These are phyloP conservation scores for Enteromius thamalakanensis DNA, from an alignment of 2,797 vertebrate species.

Conservation along the genomic window DNA sequence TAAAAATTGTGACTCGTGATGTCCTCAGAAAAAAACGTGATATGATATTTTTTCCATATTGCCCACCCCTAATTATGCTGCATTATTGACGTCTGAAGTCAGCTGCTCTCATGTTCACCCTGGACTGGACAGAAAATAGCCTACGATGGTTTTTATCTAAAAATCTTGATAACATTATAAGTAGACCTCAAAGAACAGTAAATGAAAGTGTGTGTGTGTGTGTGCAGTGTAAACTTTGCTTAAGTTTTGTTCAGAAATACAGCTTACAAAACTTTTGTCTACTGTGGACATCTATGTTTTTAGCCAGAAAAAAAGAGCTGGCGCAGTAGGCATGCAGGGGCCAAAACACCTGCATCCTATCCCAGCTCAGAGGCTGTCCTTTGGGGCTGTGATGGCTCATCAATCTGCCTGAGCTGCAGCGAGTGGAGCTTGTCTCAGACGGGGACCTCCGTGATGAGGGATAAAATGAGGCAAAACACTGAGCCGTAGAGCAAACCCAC, in stretches of 20 bases:
- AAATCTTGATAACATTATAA: neutral
- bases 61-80: no score
- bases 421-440: constrained; percentile 62
- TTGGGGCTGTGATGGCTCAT: constrained; percentile 63
- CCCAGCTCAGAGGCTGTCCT: constrained; percentile 64
- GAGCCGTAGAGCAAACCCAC: constrained; percentile 56
- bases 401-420: constrained; percentile 66
- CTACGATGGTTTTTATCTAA: neutral
- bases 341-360: constrained; percentile 68
- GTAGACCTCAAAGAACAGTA: neutral
- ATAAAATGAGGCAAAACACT: constrained; percentile 61
- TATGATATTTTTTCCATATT: no score
- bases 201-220: no score
- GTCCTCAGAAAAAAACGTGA: no score
- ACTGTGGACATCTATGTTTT: neutral
- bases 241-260: neutral
- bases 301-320: constrained; percentile 58
- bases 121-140: neutral
- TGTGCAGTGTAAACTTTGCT: neutral
- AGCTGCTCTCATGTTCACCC: no score
- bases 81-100: no score
- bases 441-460: constrained; percentile 67
- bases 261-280: neutral
- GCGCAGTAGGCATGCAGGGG: constrained; percentile 62
- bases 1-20: no score